These are phyloP conservation scores for Drosophila maculinotata DNA, from an alignment of 2,888 invertebrate genomes.

Conservation along the genomic window DNA sequence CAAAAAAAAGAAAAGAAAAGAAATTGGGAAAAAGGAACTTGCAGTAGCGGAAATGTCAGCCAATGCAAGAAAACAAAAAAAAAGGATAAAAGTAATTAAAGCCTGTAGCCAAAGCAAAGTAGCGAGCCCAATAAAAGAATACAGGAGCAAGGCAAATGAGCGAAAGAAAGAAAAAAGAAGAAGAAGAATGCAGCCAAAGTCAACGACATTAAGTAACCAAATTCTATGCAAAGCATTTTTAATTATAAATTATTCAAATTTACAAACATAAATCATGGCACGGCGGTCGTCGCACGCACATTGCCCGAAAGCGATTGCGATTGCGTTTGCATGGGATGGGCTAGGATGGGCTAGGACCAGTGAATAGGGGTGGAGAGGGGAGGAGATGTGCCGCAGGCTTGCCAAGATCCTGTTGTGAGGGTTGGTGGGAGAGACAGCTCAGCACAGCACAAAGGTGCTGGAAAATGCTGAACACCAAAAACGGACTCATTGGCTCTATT, in stretches of 20 bases:
- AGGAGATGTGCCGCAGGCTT: conserved; percentile 19
- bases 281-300: conserved; percentile 65
- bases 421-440: conserved; percentile 36
- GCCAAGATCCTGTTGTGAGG: conserved; percentile 45
- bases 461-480: conserved; percentile 37
- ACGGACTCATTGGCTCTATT: conserved; percentile 44
- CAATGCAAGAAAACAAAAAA: conserved; percentile 43
- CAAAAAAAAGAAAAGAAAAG: conserved; percentile 17
- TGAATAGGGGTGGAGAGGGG: conserved; percentile 1
- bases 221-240: conserved; percentile 77
- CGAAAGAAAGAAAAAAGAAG: conserved; percentile 16
- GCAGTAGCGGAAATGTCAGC: conserved; percentile 68
- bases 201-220: conserved; percentile 80
- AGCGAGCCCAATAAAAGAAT: conserved; percentile 12
- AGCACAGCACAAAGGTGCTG: conserved; percentile 48
- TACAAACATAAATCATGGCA: conserved; percentile 79
- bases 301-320: conserved; percentile 48
- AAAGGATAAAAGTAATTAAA: conserved; percentile 77
- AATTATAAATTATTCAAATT: conserved; percentile 83
- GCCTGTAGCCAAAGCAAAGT: conserved; percentile 37
- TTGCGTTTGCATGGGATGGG: conserved; percentile 24
- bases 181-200: conserved; percentile 55
- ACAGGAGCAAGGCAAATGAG: conserved; percentile 37
- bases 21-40: conserved; percentile 36
- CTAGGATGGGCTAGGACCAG: conserved; percentile 12